Evolutionary conservation across 1,140 invertebrate genomes (phyloP), one percentile per base, ranked within the genome.

Genomic region (Galleria mellonella): DNA sequence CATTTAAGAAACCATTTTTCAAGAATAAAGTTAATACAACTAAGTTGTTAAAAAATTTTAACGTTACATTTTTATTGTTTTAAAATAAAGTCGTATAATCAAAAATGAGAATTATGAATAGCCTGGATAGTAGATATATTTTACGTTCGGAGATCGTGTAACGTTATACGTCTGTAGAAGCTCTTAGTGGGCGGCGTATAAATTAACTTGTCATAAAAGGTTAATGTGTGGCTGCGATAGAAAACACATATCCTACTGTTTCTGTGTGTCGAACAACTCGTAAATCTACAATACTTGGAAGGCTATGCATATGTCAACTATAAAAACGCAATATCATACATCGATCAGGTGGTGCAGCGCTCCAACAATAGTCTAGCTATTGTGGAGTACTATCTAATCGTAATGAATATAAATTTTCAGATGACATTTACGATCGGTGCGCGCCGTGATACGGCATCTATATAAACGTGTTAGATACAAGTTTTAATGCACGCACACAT

Each of bases 361-460:
- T 52, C 54, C 67, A 84, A 84, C 81, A 84, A 78, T 78, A 53
- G 71, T 37, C 57, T 50, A 58, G 56, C 71, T 62, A 79, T 81
- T 76, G 73, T 79, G 64, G 56, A 59, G 61, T 71, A 64, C 67
- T 76, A 81, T 83, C 78, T 79, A 83, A 83, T 83, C 78, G 78
- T 83, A 79, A 83, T 83, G 78, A 83, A 83, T 83, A 83, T 83
- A 83, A 83, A 83, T 83, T 82, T 78, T 76, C 72, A 68, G 70
- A 79, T 78, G 79, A 82, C 77, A 78, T 83, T 83, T 82, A 83
- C 73, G 77, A 83, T 81, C 66, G 61, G 51, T 66, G 58, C 72
- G 59, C 72, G 62, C 68, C 70, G 71, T 76, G 73, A 76, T 78
- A 77, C 69, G 61, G 71, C 70, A 65, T 73, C 68, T 62, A 72